Evolutionary conservation across 2,113 vertebrate genomes (phyloP).

Genomic region (Meleagris gallopavo): DNA sequence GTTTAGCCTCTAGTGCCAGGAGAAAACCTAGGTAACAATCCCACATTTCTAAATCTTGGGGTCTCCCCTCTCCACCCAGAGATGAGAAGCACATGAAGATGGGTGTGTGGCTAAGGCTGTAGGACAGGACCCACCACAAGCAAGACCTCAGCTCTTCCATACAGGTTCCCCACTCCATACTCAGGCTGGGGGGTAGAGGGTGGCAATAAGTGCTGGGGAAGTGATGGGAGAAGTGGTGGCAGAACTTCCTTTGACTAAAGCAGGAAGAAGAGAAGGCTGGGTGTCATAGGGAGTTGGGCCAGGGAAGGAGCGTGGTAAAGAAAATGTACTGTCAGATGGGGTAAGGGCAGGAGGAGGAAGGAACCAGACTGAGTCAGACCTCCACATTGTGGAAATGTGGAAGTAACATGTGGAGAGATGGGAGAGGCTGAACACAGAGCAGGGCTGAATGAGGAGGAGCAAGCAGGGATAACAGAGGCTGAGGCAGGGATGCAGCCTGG

Average conservation of each 20-base stretch:
- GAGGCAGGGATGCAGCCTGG: background rate
- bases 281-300: accelerated
- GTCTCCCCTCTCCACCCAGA: accelerated
- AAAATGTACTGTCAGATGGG: background rate
- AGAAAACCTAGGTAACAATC: background rate
- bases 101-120: background rate
- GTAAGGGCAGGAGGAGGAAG: accelerated
- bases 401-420: accelerated
- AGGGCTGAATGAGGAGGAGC: background rate
- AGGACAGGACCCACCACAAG: background rate
- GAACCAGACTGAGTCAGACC: background rate
- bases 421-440: background rate
- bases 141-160: accelerated
- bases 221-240: background rate
- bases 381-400: background rate
- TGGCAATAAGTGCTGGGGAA: background rate
- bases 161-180: accelerated
- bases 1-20: background rate
- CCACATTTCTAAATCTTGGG: accelerated
- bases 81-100: accelerated
- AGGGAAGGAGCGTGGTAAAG: background rate
- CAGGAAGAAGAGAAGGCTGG: background rate
- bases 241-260: background rate
- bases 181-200: background rate
- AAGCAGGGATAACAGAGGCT: background rate